These are phyloP conservation scores for Calcarius lapponicus DNA, from an alignment of 2,797 vertebrate species.

Conservation along the genomic window DNA sequence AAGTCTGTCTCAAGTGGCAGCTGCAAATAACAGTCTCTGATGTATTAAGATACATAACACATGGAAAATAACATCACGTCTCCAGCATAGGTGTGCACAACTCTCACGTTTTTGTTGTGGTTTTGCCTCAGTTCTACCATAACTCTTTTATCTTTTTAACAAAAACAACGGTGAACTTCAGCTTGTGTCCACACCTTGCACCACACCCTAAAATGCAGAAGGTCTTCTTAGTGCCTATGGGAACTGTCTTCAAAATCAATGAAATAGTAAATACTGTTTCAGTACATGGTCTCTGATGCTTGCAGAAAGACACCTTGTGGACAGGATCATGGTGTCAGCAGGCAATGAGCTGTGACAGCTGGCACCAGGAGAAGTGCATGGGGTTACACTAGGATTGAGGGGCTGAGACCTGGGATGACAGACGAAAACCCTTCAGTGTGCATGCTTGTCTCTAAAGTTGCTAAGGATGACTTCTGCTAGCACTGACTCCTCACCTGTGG, in stretches of 20 bases:
- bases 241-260: background rate
- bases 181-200: background rate
- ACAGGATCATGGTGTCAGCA: background rate
- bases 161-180: background rate
- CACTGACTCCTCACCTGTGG: background rate
- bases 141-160: background rate
- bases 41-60: background rate
- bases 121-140: background rate
- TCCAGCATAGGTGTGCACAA: background rate
- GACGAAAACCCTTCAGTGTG: background rate
- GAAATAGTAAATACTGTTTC: background rate
- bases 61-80: background rate
- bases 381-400: background rate
- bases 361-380: fast-evolving
- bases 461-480: background rate
- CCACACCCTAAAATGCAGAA: background rate
- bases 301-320: background rate
- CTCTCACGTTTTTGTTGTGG: background rate
- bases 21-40: background rate
- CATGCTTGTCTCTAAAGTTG: background rate
- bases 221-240: background rate
- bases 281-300: fast-evolving
- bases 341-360: background rate
- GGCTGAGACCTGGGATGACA: background rate
- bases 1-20: background rate